Evolutionary conservation across 2,113 vertebrate genomes (phyloP).

Genomic region (Dendrocopos noguchii): DNA sequence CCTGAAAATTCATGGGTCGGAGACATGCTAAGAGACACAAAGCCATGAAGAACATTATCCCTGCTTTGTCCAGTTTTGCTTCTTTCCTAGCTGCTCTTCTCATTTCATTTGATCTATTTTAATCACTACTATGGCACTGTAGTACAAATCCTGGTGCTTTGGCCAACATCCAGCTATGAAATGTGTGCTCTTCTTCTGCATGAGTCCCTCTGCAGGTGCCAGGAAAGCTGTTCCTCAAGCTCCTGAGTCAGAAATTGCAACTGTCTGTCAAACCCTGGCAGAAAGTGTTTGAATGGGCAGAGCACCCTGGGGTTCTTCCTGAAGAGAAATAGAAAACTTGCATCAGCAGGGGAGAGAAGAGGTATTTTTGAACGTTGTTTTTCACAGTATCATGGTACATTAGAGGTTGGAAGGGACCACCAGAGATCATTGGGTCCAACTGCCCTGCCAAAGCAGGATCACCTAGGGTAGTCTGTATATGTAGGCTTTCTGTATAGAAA

Average conservation of each 20-base stretch:
- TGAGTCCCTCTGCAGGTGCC: constrained; percentile 30
- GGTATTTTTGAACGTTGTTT: background rate
- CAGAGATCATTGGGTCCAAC: too few species aligned
- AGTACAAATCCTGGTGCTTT: background rate
- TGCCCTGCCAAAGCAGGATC: too few species aligned
- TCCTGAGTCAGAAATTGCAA: constrained; percentile 15
- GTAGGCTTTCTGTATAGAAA: background rate
- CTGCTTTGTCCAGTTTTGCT: background rate
- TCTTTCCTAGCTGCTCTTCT: background rate
- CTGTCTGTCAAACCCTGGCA: background rate
- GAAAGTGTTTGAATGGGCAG: background rate
- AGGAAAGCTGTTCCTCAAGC: background rate
- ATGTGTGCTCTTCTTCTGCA: background rate
- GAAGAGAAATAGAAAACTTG: background rate
- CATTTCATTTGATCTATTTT: constrained; percentile 12
- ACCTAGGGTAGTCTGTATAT: too few species aligned
- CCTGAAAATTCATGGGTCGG: background rate
- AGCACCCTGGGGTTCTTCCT: background rate
- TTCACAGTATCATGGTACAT: background rate
- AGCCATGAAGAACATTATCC: background rate
- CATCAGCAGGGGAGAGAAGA: background rate
- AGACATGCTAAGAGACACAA: background rate
- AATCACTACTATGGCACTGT: background rate
- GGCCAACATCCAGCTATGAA: constrained; percentile 15
- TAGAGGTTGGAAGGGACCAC: too few species aligned